Evolutionary conservation across 2,888 invertebrate species (phyloP).

Genomic region (Drosophila multiciliata): DNA sequence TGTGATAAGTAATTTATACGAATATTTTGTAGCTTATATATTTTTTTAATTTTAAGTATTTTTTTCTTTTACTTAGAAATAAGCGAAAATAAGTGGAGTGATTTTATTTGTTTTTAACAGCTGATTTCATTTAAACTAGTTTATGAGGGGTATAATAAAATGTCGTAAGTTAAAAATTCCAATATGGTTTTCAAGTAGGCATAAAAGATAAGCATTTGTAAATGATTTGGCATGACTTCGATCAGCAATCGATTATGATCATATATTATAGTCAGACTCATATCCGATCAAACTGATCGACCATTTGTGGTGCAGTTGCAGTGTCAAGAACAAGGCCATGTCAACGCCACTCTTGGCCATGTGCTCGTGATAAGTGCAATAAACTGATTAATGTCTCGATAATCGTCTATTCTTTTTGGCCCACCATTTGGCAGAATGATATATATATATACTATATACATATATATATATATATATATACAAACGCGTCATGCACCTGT

Average conservation of each 20-base stretch:
- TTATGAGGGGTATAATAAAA: not conserved
- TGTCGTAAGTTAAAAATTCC: not conserved
- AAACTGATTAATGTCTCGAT: conserved; percentile 18
- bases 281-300: not conserved
- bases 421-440: conserved; percentile 31
- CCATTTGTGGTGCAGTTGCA: conserved; percentile 13
- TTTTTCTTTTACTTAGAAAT: too few species aligned
- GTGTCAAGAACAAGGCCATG: conserved; percentile 44
- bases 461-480: not conserved
- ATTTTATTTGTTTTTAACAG: not conserved
- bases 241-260: conserved; percentile 26
- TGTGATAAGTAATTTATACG: too few species aligned
- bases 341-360: conserved; percentile 2
- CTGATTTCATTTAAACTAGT: not conserved
- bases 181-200: conserved; percentile 5
- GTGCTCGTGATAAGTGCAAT: conserved; percentile 26
- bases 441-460: not conserved
- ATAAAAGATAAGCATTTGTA: conserved; percentile 16
- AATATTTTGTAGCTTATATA: too few species aligned
- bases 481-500: conserved; percentile 39
- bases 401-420: not conserved
- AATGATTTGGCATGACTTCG: conserved; percentile 20
- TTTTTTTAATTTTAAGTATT: too few species aligned
- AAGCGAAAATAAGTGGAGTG: too few species aligned
- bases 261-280: conserved; percentile 5